Evolutionary conservation across 2,888 invertebrate species (phyloP).

Genomic region (Drosophila bunnanda): DNA sequence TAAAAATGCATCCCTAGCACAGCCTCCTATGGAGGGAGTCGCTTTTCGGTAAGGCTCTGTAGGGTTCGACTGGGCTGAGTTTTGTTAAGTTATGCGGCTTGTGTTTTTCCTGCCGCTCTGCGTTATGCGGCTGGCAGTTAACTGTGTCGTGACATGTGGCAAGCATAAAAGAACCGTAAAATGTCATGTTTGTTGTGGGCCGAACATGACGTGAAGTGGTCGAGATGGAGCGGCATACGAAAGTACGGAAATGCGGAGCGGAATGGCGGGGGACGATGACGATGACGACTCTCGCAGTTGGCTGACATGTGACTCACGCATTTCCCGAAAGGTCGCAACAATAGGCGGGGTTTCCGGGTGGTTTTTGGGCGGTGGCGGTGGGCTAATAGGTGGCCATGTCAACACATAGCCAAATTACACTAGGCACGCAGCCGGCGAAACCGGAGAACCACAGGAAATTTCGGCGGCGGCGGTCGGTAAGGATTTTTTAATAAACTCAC

Average conservation of each 20-base stretch:
- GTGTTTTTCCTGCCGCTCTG: slow-evolving; percentile 39
- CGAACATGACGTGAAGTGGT: slow-evolving; percentile 75
- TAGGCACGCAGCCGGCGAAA: slow-evolving; percentile 38
- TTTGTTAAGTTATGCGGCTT: slow-evolving; percentile 29
- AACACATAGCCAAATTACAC: slow-evolving; percentile 70
- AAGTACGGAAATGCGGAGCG: slow-evolving; percentile 17
- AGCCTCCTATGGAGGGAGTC: not conserved
- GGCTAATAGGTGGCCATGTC: slow-evolving; percentile 54
- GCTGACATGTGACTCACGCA: slow-evolving; percentile 63
- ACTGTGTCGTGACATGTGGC: slow-evolving; percentile 78
- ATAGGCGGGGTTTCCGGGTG: slow-evolving; percentile 13
- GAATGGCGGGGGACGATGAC: slow-evolving; percentile 9
- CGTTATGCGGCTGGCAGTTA: slow-evolving; percentile 66
- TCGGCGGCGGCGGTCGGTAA: slow-evolving; percentile 7
- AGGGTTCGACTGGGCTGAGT: not conserved
- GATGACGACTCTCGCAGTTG: slow-evolving; percentile 50
- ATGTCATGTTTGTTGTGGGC: slow-evolving; percentile 77
- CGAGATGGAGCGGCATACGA: slow-evolving; percentile 38
- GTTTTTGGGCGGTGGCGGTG: slow-evolving; percentile 11
- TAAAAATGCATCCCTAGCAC: not conserved
- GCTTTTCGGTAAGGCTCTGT: slow-evolving; percentile 5
- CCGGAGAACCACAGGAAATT: slow-evolving; percentile 15
- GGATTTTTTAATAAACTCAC: slow-evolving; percentile 34
- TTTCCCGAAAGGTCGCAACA: slow-evolving; percentile 25
- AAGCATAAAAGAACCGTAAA: slow-evolving; percentile 79